Evolutionary conservation across 2,113 vertebrate genomes (phyloP).

Genomic region (Periophthalmus modestus): DNA sequence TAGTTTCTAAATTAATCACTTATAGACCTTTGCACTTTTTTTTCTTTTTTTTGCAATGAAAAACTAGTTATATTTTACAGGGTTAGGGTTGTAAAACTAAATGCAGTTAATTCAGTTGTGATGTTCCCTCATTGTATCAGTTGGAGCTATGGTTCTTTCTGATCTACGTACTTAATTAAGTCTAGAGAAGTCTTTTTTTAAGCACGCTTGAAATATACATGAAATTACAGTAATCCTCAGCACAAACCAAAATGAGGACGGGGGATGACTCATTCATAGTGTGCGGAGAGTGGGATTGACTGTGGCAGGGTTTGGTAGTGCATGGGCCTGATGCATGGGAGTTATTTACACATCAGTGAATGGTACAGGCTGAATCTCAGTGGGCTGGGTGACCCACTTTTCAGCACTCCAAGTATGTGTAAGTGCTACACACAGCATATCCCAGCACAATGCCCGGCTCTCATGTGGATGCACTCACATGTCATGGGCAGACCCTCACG

Average conservation of each 20-base stretch:
- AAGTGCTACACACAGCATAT: conserved; percentile 34
- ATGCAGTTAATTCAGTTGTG: not conserved
- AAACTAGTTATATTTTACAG: not conserved
- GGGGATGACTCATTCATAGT: conserved; percentile 19
- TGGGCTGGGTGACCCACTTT: conserved; percentile 71
- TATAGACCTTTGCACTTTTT: not conserved
- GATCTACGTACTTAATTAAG: not conserved
- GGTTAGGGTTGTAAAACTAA: not conserved
- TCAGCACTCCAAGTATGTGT: conserved; percentile 48
- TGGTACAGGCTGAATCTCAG: conserved; percentile 68
- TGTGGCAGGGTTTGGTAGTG: conserved; percentile 42
- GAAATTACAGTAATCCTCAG: not conserved
- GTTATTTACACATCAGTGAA: conserved; percentile 68
- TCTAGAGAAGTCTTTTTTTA: not conserved
- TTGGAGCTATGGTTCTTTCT: not conserved
- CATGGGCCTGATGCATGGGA: conserved; percentile 48
- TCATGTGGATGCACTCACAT: conserved; percentile 50
- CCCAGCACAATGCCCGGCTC: conserved; percentile 33
- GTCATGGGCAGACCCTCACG: conserved; percentile 14
- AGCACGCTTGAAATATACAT: not conserved
- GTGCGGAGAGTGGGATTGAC: not conserved
- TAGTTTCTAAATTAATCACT: not conserved
- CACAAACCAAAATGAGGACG: not conserved
- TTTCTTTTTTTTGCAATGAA: not conserved
- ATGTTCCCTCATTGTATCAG: not conserved